These are phyloP conservation scores for Phymastichus coffea DNA, from an alignment of 1,140 invertebrate genomes.

Conservation along the genomic window DNA sequence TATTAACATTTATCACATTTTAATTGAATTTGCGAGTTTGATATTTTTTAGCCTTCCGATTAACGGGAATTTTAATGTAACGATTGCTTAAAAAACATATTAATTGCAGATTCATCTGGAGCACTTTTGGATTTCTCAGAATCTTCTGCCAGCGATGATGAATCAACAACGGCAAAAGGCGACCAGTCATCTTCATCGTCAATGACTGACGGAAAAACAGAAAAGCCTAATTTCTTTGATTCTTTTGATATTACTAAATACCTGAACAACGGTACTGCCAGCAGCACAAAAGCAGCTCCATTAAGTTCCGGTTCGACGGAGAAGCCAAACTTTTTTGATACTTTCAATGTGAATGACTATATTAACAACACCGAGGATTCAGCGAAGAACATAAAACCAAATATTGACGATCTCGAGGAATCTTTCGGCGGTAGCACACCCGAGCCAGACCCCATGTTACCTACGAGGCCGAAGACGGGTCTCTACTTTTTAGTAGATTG, in stretches of 20 bases:
- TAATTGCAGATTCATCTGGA: conserved; percentile 7
- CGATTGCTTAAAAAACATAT: neutral
- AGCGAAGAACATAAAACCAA: conserved; percentile 34
- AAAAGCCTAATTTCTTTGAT: conserved; percentile 14
- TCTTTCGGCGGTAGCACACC: conserved; percentile 69
- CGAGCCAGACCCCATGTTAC: conserved; percentile 61
- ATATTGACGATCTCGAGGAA: conserved; percentile 68
- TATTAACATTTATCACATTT: too few species aligned
- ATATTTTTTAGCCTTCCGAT: too few species aligned
- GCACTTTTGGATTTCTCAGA: neutral
- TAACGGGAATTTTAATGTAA: neutral
- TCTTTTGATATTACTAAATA: conserved; percentile 18
- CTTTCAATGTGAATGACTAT: conserved; percentile 24
- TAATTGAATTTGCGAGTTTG: too few species aligned
- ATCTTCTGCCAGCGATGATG: neutral
- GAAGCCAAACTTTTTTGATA: conserved; percentile 28
- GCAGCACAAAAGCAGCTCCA: neutral
- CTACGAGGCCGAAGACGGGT: conserved; percentile 68
- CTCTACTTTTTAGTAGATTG: conserved; percentile 82
- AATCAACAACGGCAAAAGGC: neutral
- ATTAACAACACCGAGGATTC: conserved; percentile 16
- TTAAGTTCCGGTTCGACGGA: neutral
- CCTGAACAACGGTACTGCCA: neutral
- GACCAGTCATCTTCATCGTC: neutral
- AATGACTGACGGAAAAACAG: neutral